Evolutionary conservation across 2,888 invertebrate species (phyloP), one percentile per base, ranked within the genome.

Genomic region (Dasysyrphus tricinctus): DNA sequence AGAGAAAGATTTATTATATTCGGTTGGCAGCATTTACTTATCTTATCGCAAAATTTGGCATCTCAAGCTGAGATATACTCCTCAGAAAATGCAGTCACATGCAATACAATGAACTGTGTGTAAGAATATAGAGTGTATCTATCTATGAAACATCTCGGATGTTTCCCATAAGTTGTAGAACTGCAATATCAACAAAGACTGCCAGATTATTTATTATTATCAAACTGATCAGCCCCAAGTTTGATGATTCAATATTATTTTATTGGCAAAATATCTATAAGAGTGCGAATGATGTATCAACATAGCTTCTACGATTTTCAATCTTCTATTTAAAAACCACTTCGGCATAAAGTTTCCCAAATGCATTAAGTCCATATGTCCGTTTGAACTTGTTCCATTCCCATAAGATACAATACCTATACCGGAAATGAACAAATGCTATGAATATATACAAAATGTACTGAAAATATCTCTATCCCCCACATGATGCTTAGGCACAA

Each of bases 1-100:
- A 89, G 89, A 92, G 89, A 89, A 89, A 92, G 92, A 92, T 92
- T 92, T 92, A 92, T 92, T 91, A 90, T 89, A 90, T 91, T 90
- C 90, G 90, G 90, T 92, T 92, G 92, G 92, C 92, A 92, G 89
- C 92, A 91, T 91, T 90, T 90, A 91, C 91, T 91, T 91, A 91
- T 92, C 92, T 92, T 92, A 92, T 92, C 92, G 90, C 90, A 88
- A 90, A 89, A 89, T 90, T 91, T 92, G 92, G 92, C 92, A 92
- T 91, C 91, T 82, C 81, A 61, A 77, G 57, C 63, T 63, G 81
- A 70, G 85, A 49, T 74, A 49, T 74, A 54, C 69, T 56, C 54
- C 82, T 76, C 69, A 79, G 19, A 67, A 69, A 69, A 14, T 77
- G 65, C 80, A 78, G 61, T 76, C 80, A 56, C 51, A 73, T 77